Evolutionary conservation across 53 echinoderm and acorn worm species (phyloP).

Genomic region (Astropecten irregularis): DNA sequence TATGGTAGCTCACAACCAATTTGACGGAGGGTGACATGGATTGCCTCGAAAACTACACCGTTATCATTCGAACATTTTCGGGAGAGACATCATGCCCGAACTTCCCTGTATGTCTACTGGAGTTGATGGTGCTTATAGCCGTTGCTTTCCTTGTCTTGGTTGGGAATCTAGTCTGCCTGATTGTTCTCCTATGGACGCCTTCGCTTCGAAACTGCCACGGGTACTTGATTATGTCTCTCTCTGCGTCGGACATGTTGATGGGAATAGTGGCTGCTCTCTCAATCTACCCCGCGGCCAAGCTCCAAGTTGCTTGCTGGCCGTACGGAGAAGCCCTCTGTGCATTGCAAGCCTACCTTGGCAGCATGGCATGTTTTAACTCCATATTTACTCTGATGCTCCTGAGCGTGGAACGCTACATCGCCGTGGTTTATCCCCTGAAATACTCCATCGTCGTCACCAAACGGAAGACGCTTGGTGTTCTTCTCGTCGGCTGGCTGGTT

Average conservation of each 20-base stretch:
- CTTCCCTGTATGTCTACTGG: background rate
- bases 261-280: background rate
- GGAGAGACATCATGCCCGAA: slow-evolving; percentile 26
- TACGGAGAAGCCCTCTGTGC: slow-evolving; percentile 32
- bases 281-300: slow-evolving; percentile 14
- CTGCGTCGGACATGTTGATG: background rate
- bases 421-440: background rate
- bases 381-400: background rate
- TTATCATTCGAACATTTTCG: too few relatives aligned
- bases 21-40: too few relatives aligned
- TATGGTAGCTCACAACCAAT: too few relatives aligned
- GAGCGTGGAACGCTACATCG: slow-evolving; percentile 30
- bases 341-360: background rate
- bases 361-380: background rate
- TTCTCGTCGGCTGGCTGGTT: background rate
- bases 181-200: background rate
- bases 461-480: background rate
- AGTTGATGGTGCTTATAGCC: background rate
- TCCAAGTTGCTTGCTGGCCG: background rate
- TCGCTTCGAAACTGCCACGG: slow-evolving; percentile 38
- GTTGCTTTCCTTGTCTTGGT: background rate
- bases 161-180: background rate
- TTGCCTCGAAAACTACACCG: too few relatives aligned
- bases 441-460: slow-evolving; percentile 23
- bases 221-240: slow-evolving; percentile 23